Percentiles rank a stretch among this genome's conserved stretches.
Evolutionary conservation across 2,797 vertebrate species (phyloP).

Genomic region (Phoebastria nigripes): DNA sequence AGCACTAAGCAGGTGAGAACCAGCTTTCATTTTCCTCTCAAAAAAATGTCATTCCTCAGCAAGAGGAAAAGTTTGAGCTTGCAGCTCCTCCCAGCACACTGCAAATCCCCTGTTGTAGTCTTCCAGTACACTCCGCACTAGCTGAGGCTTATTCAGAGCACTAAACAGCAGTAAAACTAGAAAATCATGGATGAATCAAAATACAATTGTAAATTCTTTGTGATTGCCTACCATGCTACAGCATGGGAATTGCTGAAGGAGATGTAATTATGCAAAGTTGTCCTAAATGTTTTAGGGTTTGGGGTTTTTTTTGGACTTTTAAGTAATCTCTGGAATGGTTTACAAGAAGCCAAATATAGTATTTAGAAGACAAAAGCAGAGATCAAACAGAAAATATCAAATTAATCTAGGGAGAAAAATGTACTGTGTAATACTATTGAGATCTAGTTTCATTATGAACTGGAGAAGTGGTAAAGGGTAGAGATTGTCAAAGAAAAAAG

Average conservation of each 20-base stretch:
- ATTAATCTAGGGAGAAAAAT: slow-evolving; percentile 7
- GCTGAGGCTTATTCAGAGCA: neutral
- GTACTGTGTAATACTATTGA: neutral
- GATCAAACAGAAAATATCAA: neutral
- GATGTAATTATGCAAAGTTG: neutral
- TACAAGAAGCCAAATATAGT: neutral
- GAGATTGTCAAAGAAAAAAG: neutral
- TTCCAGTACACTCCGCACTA: neutral
- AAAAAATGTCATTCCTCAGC: neutral
- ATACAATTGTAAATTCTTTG: neutral
- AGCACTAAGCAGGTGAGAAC: neutral
- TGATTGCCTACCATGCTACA: neutral
- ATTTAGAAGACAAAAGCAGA: neutral
- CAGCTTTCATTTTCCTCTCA: neutral
- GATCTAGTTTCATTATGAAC: neutral
- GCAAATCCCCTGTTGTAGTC: neutral
- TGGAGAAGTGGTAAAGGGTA: neutral
- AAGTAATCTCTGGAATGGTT: neutral
- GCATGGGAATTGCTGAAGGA: neutral
- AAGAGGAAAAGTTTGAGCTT: neutral
- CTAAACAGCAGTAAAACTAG: neutral
- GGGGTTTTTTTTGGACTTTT: neutral
- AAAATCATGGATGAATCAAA: neutral
- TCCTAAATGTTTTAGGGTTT: neutral
- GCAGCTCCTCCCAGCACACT: neutral